Evolutionary conservation across 2,888 invertebrate species (phyloP).

Genomic region (Acleris sparsana): DNA sequence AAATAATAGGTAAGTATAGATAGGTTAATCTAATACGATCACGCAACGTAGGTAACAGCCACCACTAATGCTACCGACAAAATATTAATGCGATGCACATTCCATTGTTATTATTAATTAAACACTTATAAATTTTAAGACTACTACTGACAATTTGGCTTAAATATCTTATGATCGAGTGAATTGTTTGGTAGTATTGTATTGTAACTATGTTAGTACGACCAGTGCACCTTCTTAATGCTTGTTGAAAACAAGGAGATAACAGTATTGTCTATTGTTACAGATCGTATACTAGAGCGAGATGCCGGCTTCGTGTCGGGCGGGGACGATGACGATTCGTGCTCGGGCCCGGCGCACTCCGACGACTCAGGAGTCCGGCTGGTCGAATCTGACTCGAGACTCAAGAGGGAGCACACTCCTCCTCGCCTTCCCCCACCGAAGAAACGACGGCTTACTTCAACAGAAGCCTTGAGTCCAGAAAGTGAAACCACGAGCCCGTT

Average conservation of each 20-base stretch:
- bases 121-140: too few relatives aligned
- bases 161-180: too few relatives aligned
- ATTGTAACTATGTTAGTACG: too few relatives aligned
- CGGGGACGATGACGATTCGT: slow-evolving; percentile 87
- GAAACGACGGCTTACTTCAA: slow-evolving; percentile 85
- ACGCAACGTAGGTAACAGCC: too few relatives aligned
- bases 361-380: slow-evolving; percentile 80
- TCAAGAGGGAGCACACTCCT: slow-evolving; percentile 81
- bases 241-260: neutral
- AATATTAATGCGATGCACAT: too few relatives aligned
- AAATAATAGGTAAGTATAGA: too few relatives aligned
- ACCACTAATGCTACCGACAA: too few relatives aligned
- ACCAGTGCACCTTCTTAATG: neutral
- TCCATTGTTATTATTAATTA: too few relatives aligned
- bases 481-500: slow-evolving; percentile 78
- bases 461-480: slow-evolving; percentile 68
- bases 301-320: slow-evolving; percentile 90
- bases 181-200: too few relatives aligned
- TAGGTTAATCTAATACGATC: too few relatives aligned
- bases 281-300: slow-evolving; percentile 83
- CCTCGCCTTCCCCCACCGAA: slow-evolving; percentile 84
- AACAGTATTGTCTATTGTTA: slow-evolving; percentile 57
- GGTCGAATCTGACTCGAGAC: slow-evolving; percentile 74
- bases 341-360: slow-evolving; percentile 78
- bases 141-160: too few relatives aligned